Evolutionary conservation across 2,888 invertebrate species (phyloP), one percentile per base, ranked within the genome.

Genomic region (Eupithecia centaureata): DNA sequence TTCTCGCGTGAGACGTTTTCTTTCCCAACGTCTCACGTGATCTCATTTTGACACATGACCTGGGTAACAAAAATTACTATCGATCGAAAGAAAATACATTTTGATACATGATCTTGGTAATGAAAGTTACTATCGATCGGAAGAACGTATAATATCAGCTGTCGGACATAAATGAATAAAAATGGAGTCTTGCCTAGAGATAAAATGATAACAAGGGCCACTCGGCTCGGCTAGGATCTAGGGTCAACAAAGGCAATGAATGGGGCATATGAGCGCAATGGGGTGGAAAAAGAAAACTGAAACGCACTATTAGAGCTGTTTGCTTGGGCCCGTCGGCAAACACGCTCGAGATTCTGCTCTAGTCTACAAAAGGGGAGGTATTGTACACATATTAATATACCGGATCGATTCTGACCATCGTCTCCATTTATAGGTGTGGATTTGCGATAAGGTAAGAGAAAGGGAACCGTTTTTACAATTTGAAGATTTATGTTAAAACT

Each of bases 221-320:
- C 52, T 52, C 28, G 35, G 52, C 65, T 65, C 63, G 56, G 27
- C 66, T 62, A 35, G 65, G 35, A 62, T 59, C 60, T 52, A 66
- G 60, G 69, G 69, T 70, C 65, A 70, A 70, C 69, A 66, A 59
- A 51, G 72, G 72, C 72, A 75, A 76, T 76, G 75, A 81, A 77
- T 75, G 68, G 75, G 69, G 70, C 71, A 77, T 70, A 75, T 73
- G 76, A 71, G 74, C 72, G 78, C 81, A 81, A 79, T 82, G 81
- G 77, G 64, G 77, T 74, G 73, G 78, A 78, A 82, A 82, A 83
- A 79, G 77, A 82, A 82, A 80, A 77, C 79, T 84, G 79, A 80
- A 86, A 86, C 80, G 76, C 76, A 82, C 86, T 84, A 83, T 82
- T 82, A 84, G 81, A 79, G 77, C 78, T 83, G 83, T 86, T 87